phyloP scores from a whole-genome alignment of 2,888 invertebrate genomes.

The Nyleta sp. region DNA sequence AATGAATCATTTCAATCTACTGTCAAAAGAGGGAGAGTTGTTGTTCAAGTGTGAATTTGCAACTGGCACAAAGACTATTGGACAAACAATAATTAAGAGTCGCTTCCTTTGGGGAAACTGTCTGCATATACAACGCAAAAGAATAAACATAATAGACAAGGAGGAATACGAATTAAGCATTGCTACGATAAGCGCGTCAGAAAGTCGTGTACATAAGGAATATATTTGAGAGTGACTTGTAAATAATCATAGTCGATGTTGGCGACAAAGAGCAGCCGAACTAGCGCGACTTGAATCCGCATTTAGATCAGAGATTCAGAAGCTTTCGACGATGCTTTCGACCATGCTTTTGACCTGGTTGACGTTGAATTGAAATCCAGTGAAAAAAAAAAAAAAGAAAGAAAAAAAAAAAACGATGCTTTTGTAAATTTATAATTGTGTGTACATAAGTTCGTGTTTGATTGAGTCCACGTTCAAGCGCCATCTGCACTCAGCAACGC shows the following conservation, averaged over 20 bases:
- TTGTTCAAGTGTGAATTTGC: background rate
- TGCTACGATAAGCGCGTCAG: no score
- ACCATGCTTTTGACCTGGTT: background rate
- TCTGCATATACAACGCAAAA: no score
- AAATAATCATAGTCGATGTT: slow-evolving; percentile 39
- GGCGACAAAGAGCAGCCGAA: slow-evolving; percentile 16
- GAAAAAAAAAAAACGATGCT: background rate
- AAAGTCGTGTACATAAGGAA: slow-evolving; percentile 22
- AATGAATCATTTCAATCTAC: no score
- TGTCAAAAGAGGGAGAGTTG: no score
- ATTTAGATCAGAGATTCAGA: slow-evolving; percentile 28
- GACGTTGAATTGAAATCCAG: background rate
- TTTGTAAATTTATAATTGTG: slow-evolving; percentile 23
- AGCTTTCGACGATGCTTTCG: slow-evolving; percentile 13
- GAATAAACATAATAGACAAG: no score
- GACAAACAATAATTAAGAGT: no score
- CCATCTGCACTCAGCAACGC: slow-evolving; percentile 2
- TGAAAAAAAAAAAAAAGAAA: no score
- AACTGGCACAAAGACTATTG: background rate
- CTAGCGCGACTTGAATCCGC: slow-evolving; percentile 19
- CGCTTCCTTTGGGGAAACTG: no score
- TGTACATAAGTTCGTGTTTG: slow-evolving; percentile 12
- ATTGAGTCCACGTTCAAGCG: background rate
- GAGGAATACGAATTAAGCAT: no score
- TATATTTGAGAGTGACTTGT: slow-evolving; percentile 18